These are phyloP conservation scores for Nibea albiflora DNA, from an alignment of 2,113 vertebrate genomes.

Conservation along the genomic window DNA sequence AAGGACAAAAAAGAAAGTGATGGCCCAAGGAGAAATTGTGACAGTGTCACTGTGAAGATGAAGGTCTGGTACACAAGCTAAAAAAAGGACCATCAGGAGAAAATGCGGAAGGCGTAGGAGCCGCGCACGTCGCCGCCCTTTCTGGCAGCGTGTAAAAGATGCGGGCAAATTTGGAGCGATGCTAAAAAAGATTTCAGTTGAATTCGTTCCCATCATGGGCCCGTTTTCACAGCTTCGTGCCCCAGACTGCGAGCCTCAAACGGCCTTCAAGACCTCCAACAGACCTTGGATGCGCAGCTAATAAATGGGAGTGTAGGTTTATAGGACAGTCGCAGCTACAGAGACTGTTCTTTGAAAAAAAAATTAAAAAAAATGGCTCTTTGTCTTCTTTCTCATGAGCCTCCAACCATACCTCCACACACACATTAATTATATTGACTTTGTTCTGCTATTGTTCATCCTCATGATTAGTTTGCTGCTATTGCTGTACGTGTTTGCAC, in stretches of 20 bases:
- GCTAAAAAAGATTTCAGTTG: constrained; percentile 7
- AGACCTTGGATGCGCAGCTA: constrained; percentile 51
- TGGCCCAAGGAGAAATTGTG: constrained; percentile 41
- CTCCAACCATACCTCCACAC: constrained; percentile 36
- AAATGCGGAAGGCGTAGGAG: constrained; percentile 10
- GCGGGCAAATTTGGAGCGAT: not conserved
- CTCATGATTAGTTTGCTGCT: constrained; percentile 46
- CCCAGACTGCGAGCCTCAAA: constrained; percentile 27
- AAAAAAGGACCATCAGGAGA: constrained; percentile 17
- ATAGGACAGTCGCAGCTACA: constrained; percentile 47
- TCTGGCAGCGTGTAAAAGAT: constrained; percentile 24
- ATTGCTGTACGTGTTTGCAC: constrained; percentile 19
- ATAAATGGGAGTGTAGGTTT: constrained; percentile 54
- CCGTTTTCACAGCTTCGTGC: not conserved
- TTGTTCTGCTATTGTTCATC: constrained; percentile 54
- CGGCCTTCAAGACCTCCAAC: constrained; percentile 51
- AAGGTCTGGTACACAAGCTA: constrained; percentile 4
- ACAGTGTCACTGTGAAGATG: constrained; percentile 37
- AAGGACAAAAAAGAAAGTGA: constrained; percentile 26
- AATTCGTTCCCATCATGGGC: not conserved
- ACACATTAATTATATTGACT: constrained; percentile 63
- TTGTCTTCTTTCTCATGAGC: constrained; percentile 59
- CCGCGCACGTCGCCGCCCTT: not conserved
- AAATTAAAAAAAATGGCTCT: constrained; percentile 47
- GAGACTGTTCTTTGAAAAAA: constrained; percentile 33